Evolutionary conservation across 1,140 invertebrate species (phyloP), one percentile per base, ranked within the genome.

Genomic region (Zaprionus vittiger): DNA sequence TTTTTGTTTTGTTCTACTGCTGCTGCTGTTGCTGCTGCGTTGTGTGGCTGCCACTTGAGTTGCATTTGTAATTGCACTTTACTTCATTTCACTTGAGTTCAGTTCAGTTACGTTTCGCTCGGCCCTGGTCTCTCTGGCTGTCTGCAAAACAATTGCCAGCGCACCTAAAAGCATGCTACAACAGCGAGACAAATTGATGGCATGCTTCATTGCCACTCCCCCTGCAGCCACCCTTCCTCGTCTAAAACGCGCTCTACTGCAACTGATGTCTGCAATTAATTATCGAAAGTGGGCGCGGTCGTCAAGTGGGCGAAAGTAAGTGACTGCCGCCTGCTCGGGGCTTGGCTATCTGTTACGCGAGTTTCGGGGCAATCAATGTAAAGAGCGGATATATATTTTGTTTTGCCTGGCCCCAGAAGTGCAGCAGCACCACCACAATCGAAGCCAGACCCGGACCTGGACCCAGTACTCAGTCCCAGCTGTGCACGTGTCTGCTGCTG

Each of bases 251-350:
- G 70, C 82, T 52, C 47, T 83, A 79, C 82, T 90, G 90, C 90
- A 91, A 91, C 90, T 91, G 90, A 91, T 91, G 90, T 89, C 90
- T 91, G 84, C 90, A 91, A 91, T 91, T 91, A 91, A 91, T 91
- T 91, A 91, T 91, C 90, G 84, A 91, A 91, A 91, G 84, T 91
- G 90, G 90, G 90, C 84, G 90, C 90, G 85, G 85, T 89, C 82
- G 86, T 90, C 86, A 90, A 90, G 85, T 90, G 85, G 86, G 86
- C 73, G 67, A 74, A 57, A 80, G 85, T 79, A 73, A 78, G 71
- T 90, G 65, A 81, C 70, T 80, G 77, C 49, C 55, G 59, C 67
- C 37, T 44, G 74, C 37, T 37, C 44, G 17, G 55, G 75, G 52
- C 52, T 20, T 22, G 70, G 31, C 34, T 73, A 47, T 31, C 31